These are phyloP conservation scores for Daubentonia madagascariensis DNA, from an alignment of 2,113 vertebrate species.

Conservation along the genomic window DNA sequence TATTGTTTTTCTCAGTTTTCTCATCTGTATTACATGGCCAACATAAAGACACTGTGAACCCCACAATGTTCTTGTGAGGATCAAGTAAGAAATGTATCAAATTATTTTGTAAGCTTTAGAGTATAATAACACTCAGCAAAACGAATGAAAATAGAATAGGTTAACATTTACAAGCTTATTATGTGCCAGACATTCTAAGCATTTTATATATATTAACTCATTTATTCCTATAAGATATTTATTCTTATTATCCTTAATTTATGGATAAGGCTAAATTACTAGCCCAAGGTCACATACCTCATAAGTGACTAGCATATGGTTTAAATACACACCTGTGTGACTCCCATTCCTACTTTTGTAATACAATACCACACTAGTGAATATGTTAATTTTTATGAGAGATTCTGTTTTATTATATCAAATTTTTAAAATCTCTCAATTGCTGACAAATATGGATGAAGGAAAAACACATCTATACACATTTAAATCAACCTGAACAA, in stretches of 20 bases:
- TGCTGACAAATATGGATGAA: neutral
- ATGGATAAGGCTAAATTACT: neutral
- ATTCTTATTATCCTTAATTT: neutral
- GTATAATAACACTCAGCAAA: neutral
- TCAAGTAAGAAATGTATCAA: neutral
- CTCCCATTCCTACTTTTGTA: neutral
- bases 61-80: neutral
- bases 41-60: neutral
- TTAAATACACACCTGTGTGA: neutral
- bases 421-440: neutral
- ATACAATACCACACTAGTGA: neutral
- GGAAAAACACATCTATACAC: neutral
- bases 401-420: neutral
- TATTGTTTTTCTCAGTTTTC: neutral
- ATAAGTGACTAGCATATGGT: neutral
- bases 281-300: neutral
- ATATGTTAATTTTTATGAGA: neutral
- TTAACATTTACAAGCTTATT: neutral
- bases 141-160: neutral
- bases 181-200: neutral
- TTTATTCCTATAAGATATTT: neutral
- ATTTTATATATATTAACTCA: neutral
- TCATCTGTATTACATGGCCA: neutral
- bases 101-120: constrained; percentile 40
- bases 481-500: neutral